Conservation (phyloP, 2,113 vertebrate genomes). For the Oreochromis aureus region DNA sequence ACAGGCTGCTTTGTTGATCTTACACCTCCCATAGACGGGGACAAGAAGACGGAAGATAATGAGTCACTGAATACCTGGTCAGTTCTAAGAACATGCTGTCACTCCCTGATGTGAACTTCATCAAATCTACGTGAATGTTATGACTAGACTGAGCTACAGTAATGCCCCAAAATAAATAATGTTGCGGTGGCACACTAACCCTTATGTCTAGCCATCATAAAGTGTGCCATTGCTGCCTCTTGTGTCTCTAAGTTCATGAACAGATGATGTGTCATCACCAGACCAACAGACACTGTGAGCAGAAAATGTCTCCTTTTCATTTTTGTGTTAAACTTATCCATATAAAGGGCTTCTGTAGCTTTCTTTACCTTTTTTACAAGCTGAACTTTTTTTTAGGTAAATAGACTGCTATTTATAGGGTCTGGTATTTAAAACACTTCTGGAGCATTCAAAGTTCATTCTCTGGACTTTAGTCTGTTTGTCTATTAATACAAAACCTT, state of each 20-base stretch:
- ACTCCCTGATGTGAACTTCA: not conserved
- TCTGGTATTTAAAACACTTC: not conserved
- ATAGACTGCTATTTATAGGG: not conserved
- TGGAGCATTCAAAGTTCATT: not conserved
- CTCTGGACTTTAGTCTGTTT: not conserved
- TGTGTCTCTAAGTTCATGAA: not conserved
- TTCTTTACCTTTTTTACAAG: not conserved
- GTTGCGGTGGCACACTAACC: not conserved
- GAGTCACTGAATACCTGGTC: not conserved
- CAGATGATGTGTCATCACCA: conserved; percentile 16
- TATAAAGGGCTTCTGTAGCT: not conserved
- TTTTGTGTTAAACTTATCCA: not conserved
- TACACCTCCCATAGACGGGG: not conserved
- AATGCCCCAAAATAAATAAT: not conserved
- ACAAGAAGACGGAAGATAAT: not conserved
- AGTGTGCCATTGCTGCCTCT: not conserved
- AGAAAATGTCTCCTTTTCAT: not conserved
- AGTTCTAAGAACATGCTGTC: not conserved
- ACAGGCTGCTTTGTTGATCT: not conserved
- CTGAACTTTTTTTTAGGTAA: not conserved
- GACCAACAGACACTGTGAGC: not conserved
- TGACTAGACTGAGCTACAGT: not conserved
- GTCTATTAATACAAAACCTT: not conserved
- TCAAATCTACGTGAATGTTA: not conserved
- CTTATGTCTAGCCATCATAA: not conserved